phyloP scores from a whole-genome alignment of 2,888 invertebrate genomes.

The Branchellion lobata region DNA sequence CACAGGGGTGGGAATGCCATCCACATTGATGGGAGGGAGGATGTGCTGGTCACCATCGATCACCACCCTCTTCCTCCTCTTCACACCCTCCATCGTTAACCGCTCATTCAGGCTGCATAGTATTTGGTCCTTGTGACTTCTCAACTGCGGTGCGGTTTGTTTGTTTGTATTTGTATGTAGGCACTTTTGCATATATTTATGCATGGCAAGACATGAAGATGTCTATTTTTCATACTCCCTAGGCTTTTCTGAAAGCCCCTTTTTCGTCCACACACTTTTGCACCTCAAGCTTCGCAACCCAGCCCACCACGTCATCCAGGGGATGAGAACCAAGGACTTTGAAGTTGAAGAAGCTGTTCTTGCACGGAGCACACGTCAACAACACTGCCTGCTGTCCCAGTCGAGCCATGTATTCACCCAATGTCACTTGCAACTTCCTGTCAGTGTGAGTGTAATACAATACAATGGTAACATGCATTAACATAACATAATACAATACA shows the following conservation, averaged over 20 bases:
- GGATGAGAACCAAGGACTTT: conserved; percentile 94
- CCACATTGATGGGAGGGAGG: conserved; percentile 90
- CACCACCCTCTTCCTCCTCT: neutral
- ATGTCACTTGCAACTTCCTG: conserved; percentile 62
- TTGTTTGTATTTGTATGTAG: too few relatives aligned
- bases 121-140: conserved; percentile 16
- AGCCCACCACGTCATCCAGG: conserved; percentile 85
- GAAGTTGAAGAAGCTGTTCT: conserved; percentile 80
- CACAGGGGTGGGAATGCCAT: conserved; percentile 95
- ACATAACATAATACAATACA: too few relatives aligned
- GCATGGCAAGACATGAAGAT: too few relatives aligned
- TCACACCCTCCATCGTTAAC: conserved; percentile 10
- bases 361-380: conserved; percentile 90
- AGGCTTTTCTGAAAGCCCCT: too few relatives aligned
- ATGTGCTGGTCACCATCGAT: conserved; percentile 68
- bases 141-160: neutral
- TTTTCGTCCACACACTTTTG: too few relatives aligned
- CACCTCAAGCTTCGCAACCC: too few relatives aligned
- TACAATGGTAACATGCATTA: neutral
- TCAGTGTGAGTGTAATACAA: conserved; percentile 38
- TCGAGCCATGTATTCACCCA: conserved; percentile 89
- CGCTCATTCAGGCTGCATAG: conserved; percentile 17
- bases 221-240: too few relatives aligned
- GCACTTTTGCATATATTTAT: too few relatives aligned
- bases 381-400: conserved; percentile 96